These are phyloP conservation scores for Sceliomorpha sp. DNA, from an alignment of 2,888 invertebrate genomes.

Conservation along the genomic window DNA sequence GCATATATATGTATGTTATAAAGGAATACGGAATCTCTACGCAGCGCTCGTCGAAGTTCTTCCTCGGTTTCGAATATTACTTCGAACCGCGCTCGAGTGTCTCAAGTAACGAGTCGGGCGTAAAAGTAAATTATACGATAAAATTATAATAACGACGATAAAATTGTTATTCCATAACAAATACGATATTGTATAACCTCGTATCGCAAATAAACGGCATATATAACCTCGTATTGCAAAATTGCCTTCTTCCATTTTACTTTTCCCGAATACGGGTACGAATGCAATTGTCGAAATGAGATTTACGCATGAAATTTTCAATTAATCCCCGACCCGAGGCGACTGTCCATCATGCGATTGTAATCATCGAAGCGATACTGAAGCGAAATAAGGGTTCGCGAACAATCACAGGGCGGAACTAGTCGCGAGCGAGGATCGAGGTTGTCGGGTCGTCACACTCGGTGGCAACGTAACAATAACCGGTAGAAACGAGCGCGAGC, in stretches of 20 bases:
- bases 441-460: slow-evolving; percentile 75
- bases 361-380: slow-evolving; percentile 52
- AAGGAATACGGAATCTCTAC: slow-evolving; percentile 21
- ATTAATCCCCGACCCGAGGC: no score
- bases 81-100: slow-evolving; percentile 35
- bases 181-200: no score
- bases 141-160: neutral
- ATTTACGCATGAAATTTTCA: no score
- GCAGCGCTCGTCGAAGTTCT: slow-evolving; percentile 32
- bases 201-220: no score
- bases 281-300: no score
- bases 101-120: slow-evolving; percentile 1
- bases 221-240: no score
- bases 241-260: no score
- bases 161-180: no score
- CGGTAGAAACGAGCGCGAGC: slow-evolving; percentile 62
- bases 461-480: slow-evolving; percentile 73
- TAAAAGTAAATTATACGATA: slow-evolving; percentile 1
- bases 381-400: slow-evolving; percentile 50
- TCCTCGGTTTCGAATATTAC: slow-evolving; percentile 38
- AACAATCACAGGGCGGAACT: slow-evolving; percentile 54
- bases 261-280: no score
- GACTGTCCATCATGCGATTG: slow-evolving; percentile 47
- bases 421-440: slow-evolving; percentile 68
- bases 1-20: slow-evolving; percentile 60